phyloP scores from a whole-genome alignment of 1,140 invertebrate genomes.

The Cotesia vestalis region DNA sequence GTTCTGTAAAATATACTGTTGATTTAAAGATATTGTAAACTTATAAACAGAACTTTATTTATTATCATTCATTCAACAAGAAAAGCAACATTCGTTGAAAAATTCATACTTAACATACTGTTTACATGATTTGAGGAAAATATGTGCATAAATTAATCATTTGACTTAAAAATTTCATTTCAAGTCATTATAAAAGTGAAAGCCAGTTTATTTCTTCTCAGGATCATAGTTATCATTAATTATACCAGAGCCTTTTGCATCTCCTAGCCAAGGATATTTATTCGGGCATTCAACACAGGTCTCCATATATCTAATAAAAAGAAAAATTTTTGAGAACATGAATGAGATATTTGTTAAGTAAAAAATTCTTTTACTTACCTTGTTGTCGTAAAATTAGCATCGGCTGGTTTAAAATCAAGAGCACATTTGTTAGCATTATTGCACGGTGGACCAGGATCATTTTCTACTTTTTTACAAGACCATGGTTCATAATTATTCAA shows the following conservation, averaged over 20 bases:
- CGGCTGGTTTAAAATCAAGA: conserved; percentile 78
- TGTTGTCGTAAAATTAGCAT: conserved; percentile 79
- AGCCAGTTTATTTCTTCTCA: conserved; percentile 58
- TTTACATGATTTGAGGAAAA: conserved; percentile 12
- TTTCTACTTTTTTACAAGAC: conserved; percentile 80
- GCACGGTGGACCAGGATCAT: conserved; percentile 77
- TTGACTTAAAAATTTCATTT: neutral
- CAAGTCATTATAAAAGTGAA: neutral
- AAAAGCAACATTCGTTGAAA: conserved; percentile 9
- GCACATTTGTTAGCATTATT: conserved; percentile 87
- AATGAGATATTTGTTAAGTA: neutral
- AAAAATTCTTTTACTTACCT: conserved; percentile 60
- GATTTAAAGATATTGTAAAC: conserved; percentile 29
- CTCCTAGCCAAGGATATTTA: conserved; percentile 86
- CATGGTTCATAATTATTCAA: conserved; percentile 81
- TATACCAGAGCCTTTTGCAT: conserved; percentile 83
- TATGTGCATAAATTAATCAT: conserved; percentile 14
- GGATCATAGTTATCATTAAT: conserved; percentile 83
- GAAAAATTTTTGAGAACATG: neutral
- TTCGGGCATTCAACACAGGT: conserved; percentile 88
- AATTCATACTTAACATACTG: conserved; percentile 1
- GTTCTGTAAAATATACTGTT: conserved; percentile 29
- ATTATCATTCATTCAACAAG: conserved; percentile 9
- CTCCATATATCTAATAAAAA: conserved; percentile 79
- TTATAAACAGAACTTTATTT: conserved; percentile 2